phyloP scores from a whole-genome alignment of 2,113 vertebrate genomes.

The Tringa solitaria region DNA sequence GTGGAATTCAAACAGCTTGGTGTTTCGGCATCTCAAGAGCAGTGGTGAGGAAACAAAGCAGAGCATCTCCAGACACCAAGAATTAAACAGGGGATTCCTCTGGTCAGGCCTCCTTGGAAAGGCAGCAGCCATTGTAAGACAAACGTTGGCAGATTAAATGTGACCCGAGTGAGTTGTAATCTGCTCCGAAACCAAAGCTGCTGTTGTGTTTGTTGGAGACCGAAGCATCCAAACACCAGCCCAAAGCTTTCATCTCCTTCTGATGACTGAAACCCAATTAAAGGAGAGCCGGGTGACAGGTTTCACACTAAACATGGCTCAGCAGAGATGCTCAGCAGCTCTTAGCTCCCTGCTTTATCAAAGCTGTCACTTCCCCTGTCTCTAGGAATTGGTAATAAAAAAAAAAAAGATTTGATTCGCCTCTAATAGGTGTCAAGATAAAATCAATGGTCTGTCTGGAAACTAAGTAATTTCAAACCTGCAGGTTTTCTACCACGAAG shows the following conservation, averaged over 20 bases:
- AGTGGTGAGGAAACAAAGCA: background rate
- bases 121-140: background rate
- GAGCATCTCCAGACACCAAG: background rate
- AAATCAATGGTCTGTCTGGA: slow-evolving; percentile 67
- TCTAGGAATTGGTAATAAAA: slow-evolving; percentile 54
- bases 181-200: slow-evolving; percentile 25
- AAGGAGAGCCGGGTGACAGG: slow-evolving; percentile 31
- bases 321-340: slow-evolving; percentile 31
- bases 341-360: slow-evolving; percentile 53
- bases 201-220: background rate
- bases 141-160: background rate
- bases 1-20: background rate
- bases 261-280: slow-evolving; percentile 69
- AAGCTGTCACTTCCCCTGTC: slow-evolving; percentile 63
- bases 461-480: slow-evolving; percentile 20
- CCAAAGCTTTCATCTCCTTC: slow-evolving; percentile 13
- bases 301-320: slow-evolving; percentile 21
- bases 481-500: background rate
- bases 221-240: background rate
- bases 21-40: background rate
- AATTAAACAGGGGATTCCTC: background rate
- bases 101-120: background rate
- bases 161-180: background rate
- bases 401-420: slow-evolving; percentile 28
- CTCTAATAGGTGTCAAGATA: slow-evolving; percentile 71